phyloP scores from a whole-genome alignment of 2,888 invertebrate species.

The Cinara cedri region DNA sequence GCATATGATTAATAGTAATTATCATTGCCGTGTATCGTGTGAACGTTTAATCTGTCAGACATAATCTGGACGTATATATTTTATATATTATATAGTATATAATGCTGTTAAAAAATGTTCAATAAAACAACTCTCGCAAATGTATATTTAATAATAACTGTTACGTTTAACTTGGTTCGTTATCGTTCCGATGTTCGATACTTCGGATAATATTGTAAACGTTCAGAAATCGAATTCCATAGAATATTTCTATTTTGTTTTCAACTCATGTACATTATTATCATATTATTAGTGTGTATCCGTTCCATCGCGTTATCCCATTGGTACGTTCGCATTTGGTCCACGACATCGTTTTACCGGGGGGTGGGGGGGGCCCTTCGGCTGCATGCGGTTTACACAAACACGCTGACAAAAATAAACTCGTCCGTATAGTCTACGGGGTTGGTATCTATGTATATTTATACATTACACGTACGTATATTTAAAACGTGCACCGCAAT shows the following conservation, averaged over 20 bases:
- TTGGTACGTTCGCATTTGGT: constrained; percentile 10
- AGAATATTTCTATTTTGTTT: neutral
- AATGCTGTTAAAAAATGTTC: too few species aligned
- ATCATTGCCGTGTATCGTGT: too few species aligned
- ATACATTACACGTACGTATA: too few species aligned
- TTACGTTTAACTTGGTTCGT: too few species aligned
- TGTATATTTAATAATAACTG: too few species aligned
- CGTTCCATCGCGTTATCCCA: neutral
- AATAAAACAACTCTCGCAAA: too few species aligned
- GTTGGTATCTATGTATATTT: constrained; percentile 20
- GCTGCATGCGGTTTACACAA: constrained; percentile 1
- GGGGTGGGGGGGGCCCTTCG: neutral
- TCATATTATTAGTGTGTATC: neutral
- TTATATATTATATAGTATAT: too few species aligned
- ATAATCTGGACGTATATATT: too few species aligned
- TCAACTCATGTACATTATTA: neutral
- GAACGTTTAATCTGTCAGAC: too few species aligned
- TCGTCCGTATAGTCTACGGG: constrained; percentile 7
- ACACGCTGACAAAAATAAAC: constrained; percentile 32
- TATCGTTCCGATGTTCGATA: too few species aligned
- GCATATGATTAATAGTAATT: too few species aligned
- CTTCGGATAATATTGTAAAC: too few species aligned
- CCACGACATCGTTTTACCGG: neutral
- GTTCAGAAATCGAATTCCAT: neutral
- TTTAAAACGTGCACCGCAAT: constrained; percentile 27